Evolutionary conservation across 2,888 invertebrate species (phyloP), one percentile per base, ranked within the genome.

Genomic region (Baronia brevicornis): DNA sequence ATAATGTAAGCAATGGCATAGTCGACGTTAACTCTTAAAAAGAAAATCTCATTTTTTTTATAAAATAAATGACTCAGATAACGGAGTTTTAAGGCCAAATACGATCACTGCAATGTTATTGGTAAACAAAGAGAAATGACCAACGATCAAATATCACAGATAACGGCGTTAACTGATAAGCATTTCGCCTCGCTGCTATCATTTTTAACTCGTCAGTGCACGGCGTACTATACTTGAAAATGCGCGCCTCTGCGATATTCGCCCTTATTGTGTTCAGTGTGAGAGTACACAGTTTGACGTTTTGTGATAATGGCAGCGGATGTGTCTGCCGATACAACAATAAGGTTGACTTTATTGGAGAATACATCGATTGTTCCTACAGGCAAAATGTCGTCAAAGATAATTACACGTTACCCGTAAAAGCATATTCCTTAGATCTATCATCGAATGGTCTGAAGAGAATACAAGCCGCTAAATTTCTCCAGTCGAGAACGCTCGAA

Each of bases 361-460:
- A 65, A 36, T 43, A 41, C 12, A 47, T 79, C 0, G 66, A 72
- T 41, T 85, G 84, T 28, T 63, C 74, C 0, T 64, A 73, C 38
- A 54, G 45, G 33, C 35, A 40, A 1, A 28, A 11, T 5, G 28
- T 50, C 14, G 24, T 50, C 6, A 33, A 36, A 13, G 35, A 14
- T 1, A 53, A 69, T 21, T 58, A 50, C 34, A 47, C 48, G 0
- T 31, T 82, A 3, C 79, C 82, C 0, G 48, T 38, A 25, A 44
- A 50, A 6, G 58, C 64, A 15, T 51, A 65, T 28, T 56, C 60
- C 0, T 43, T 84, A 23, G 72, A 79, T 52, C 53, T 82, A 23
- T 78, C 82, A 3, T 60, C 60, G 9, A 73, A 64, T 38, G 67
- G 72, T 33, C 48, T 84, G 25, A 58, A 61, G 5, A 33, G 30